phyloP scores from a whole-genome alignment of 2,797 vertebrate genomes.

The Gambusia yucatana region DNA sequence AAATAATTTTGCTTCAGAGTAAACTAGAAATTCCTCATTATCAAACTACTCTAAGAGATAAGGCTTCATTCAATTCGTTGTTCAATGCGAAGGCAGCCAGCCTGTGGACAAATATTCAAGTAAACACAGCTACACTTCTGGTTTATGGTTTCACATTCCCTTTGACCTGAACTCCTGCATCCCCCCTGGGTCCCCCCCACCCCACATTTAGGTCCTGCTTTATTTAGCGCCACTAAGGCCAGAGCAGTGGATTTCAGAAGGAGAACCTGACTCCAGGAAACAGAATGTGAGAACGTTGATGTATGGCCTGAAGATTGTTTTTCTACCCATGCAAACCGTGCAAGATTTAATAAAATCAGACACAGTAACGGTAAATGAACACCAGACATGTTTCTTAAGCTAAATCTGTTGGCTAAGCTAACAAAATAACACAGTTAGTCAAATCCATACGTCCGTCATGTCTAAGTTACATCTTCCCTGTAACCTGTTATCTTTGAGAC shows the following conservation, averaged over 20 bases:
- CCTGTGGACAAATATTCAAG: conserved; percentile 54
- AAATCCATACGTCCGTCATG: neutral
- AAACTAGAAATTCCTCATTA: conserved; percentile 22
- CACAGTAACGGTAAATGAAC: neutral
- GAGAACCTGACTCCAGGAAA: conserved; percentile 28
- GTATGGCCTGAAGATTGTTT: neutral
- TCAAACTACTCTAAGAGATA: conserved; percentile 32
- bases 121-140: conserved; percentile 52
- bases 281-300: conserved; percentile 34
- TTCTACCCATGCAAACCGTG: neutral
- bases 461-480: neutral
- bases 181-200: conserved; percentile 7
- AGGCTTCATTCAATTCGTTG: neutral
- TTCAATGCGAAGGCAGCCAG: conserved; percentile 30
- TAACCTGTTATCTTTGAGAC: neutral
- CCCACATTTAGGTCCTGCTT: conserved; percentile 74
- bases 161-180: conserved; percentile 70
- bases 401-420: neutral
- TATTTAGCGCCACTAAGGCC: conserved; percentile 73
- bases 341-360: neutral
- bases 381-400: neutral
- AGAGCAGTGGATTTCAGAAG: conserved; percentile 35
- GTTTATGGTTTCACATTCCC: conserved; percentile 77
- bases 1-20: neutral
- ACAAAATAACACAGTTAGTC: neutral